Evolutionary conservation across 2,888 invertebrate genomes (phyloP).

Genomic region (Abscondita cerata): DNA sequence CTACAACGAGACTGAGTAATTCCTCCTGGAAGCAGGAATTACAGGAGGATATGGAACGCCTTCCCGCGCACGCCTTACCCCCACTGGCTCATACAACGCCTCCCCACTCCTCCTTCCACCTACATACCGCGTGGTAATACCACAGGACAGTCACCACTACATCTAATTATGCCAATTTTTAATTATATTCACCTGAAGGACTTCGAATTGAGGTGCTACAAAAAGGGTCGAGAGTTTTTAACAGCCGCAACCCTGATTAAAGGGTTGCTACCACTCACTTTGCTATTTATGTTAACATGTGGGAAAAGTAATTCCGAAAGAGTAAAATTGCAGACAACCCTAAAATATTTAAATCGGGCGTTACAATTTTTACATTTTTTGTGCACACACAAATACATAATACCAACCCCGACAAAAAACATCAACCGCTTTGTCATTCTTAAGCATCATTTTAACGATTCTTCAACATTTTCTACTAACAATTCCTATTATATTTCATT

Average conservation of each 20-base stretch:
- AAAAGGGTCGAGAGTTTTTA: neutral
- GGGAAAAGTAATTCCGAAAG: slow-evolving; percentile 7
- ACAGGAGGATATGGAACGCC: slow-evolving; percentile 57
- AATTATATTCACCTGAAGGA: slow-evolving; percentile 24
- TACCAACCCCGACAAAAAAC: no score
- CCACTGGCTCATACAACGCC: slow-evolving; percentile 54
- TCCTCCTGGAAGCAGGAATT: slow-evolving; percentile 40
- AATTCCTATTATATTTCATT: no score
- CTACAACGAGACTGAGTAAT: slow-evolving; percentile 47
- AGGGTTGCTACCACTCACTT: neutral
- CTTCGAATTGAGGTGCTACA: slow-evolving; percentile 12
- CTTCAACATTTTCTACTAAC: no score
- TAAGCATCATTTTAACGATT: no score
- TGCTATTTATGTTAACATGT: slow-evolving; percentile 11
- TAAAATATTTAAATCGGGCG: neutral
- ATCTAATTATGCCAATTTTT: slow-evolving; percentile 52
- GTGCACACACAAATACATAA: no score
- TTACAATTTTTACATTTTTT: no score
- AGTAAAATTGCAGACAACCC: slow-evolving; percentile 3
- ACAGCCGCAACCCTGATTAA: neutral
- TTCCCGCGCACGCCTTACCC: slow-evolving; percentile 57
- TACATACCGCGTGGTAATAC: slow-evolving; percentile 56
- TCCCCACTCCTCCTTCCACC: slow-evolving; percentile 56
- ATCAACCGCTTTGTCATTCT: no score
- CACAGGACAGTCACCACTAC: slow-evolving; percentile 54